A percentile compares a stretch with the other conserved stretches of the same genome.
These are phyloP conservation scores for Pyxicephalus adspersus DNA, from an alignment of 2,113 vertebrate species.

Conservation along the genomic window DNA sequence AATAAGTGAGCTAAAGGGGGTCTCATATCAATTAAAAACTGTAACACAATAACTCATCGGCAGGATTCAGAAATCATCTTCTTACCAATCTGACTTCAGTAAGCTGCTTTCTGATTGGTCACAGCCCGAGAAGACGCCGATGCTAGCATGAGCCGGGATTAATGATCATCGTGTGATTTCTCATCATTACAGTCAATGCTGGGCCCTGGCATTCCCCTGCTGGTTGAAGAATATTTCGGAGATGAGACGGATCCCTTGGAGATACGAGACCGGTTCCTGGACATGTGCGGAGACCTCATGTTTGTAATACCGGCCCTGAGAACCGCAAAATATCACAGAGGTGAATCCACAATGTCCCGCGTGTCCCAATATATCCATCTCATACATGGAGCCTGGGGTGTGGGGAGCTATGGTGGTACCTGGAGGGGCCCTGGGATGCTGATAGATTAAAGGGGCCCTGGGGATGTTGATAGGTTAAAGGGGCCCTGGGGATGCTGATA, in stretches of 20 bases:
- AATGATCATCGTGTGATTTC: neutral
- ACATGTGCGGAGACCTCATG: constrained; percentile 65
- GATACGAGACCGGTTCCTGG: constrained; percentile 65
- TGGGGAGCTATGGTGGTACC: neutral
- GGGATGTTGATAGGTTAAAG: neutral
- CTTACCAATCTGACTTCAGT: neutral
- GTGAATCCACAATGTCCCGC: constrained; percentile 59
- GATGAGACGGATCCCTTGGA: constrained; percentile 61
- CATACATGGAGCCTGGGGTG: neutral
- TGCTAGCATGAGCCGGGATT: neutral
- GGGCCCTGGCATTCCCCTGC: neutral
- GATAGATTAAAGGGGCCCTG: neutral
- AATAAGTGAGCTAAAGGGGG: no score
- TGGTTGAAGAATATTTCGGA: constrained; percentile 68
- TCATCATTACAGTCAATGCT: neutral
- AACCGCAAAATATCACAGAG: constrained; percentile 70
- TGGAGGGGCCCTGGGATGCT: neutral
- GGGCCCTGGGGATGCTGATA: neutral
- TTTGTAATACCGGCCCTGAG: constrained; percentile 69
- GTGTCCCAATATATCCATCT: no score
- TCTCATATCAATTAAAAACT: neutral
- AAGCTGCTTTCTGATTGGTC: neutral
- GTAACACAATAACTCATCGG: neutral
- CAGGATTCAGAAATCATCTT: neutral
- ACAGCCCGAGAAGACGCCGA: neutral